phyloP scores from a whole-genome alignment of 2,888 invertebrate genomes.

The Brachypalpus laphriformis region DNA sequence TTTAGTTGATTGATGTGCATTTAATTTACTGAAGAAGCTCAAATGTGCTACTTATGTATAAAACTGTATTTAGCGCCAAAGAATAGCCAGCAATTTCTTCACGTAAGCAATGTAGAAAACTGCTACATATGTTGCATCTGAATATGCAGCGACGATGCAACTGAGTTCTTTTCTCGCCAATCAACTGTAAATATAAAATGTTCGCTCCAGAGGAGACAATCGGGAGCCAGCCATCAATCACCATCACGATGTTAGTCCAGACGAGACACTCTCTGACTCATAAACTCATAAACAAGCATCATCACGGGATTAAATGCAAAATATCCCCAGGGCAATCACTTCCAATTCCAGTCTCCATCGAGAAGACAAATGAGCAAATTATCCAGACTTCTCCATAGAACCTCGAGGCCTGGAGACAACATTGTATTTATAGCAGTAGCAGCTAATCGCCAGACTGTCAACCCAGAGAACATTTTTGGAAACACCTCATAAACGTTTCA shows the following conservation, averaged over 20 bases:
- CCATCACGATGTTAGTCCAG: constrained; percentile 23
- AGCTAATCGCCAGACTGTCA: constrained; percentile 64
- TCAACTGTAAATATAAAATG: constrained; percentile 1
- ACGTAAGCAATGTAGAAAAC: background rate
- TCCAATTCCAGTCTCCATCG: constrained; percentile 30
- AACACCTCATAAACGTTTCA: constrained; percentile 66
- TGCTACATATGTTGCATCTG: background rate
- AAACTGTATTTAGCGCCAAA: background rate
- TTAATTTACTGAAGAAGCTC: background rate
- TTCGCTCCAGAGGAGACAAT: constrained; percentile 36
- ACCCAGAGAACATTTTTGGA: constrained; percentile 60
- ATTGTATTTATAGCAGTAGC: constrained; percentile 23
- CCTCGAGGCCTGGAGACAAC: constrained; percentile 1
- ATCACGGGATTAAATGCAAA: constrained; percentile 31
- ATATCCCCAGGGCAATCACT: constrained; percentile 42
- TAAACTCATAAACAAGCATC: constrained; percentile 25
- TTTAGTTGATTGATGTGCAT: background rate
- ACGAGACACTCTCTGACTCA: constrained; percentile 44
- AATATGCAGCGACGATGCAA: background rate
- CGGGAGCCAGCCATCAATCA: constrained; percentile 61
- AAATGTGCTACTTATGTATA: background rate
- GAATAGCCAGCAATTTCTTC: background rate
- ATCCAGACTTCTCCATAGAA: constrained; percentile 9
- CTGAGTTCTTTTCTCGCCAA: background rate
- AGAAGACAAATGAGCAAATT: constrained; percentile 53